These are phyloP conservation scores for Ophion ellenae DNA, from an alignment of 2,888 invertebrate species.

Conservation along the genomic window DNA sequence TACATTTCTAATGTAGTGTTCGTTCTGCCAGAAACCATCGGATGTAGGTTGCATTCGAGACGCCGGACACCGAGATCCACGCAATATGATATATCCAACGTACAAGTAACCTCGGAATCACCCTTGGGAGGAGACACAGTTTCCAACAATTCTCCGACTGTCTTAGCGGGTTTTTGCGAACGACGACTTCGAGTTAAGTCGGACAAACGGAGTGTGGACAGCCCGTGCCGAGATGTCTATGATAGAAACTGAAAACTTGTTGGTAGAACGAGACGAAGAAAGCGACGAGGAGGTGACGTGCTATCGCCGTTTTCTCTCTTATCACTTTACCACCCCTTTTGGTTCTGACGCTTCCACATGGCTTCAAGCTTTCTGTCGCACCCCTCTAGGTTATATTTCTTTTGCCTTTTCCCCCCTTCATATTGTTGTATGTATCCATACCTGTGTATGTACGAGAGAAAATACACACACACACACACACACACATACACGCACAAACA, in stretches of 20 bases:
- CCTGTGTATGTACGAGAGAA: no score
- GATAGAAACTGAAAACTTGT: conserved; percentile 60
- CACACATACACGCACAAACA: no score
- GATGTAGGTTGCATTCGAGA: neutral
- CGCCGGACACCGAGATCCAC: conserved; percentile 30
- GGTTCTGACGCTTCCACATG: conserved; percentile 13
- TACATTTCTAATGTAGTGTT: neutral
- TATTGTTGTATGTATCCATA: conserved; percentile 11
- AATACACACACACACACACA: no score
- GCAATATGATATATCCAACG: conserved; percentile 55
- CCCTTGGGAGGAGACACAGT: conserved; percentile 24
- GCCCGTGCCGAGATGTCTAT: conserved; percentile 40
- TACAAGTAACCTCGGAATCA: conserved; percentile 38
- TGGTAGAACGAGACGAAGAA: conserved; percentile 12
- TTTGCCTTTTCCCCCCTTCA: conserved; percentile 30
- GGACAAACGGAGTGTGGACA: conserved; percentile 55
- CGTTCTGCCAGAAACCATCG: neutral
- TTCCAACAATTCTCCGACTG: conserved; percentile 45
- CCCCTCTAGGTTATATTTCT: conserved; percentile 14
- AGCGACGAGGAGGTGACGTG: conserved; percentile 23
- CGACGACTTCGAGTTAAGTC: conserved; percentile 35
- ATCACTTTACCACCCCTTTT: conserved; percentile 32
- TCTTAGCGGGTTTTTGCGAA: conserved; percentile 29
- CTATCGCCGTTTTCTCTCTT: conserved; percentile 45
- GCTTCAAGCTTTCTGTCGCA: conserved; percentile 16